Evolutionary conservation across 2,113 vertebrate species (phyloP).

Genomic region (Catharus bicknelli): DNA sequence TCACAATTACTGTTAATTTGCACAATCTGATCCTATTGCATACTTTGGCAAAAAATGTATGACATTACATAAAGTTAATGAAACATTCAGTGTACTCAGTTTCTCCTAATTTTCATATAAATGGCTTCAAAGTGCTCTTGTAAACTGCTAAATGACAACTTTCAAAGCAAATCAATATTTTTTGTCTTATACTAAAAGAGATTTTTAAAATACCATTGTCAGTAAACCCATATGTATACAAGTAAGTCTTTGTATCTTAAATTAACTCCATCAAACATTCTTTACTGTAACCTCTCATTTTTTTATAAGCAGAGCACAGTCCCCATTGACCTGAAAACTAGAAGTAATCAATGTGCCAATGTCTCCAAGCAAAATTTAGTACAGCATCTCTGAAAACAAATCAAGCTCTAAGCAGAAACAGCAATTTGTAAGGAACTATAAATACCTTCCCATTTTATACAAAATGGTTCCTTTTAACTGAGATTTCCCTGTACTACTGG

Average conservation of each 20-base stretch:
- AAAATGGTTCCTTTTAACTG: conserved; percentile 8
- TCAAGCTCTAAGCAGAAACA: conserved; percentile 38
- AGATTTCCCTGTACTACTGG: neutral
- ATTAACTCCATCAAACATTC: conserved; percentile 33
- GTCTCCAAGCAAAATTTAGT: conserved; percentile 48
- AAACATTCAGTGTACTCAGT: conserved; percentile 21
- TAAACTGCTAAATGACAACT: conserved; percentile 65
- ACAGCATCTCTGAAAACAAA: conserved; percentile 48
- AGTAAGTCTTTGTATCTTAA: conserved; percentile 39
- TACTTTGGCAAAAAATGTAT: conserved; percentile 26
- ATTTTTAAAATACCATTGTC: conserved; percentile 34
- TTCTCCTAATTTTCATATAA: conserved; percentile 57
- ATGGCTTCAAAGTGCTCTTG: conserved; percentile 63
- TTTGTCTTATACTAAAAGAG: conserved; percentile 54
- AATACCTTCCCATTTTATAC: neutral
- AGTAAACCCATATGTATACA: neutral
- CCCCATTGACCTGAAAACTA: conserved; percentile 34
- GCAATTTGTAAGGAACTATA: conserved; percentile 27
- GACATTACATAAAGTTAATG: conserved; percentile 40
- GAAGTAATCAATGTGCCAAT: conserved; percentile 52
- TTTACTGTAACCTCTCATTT: conserved; percentile 57
- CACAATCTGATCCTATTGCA: neutral
- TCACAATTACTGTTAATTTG: conserved; percentile 41
- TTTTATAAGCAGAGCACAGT: conserved; percentile 32
- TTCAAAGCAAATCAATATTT: conserved; percentile 66